These are phyloP conservation scores for Fregetta grallaria DNA, from an alignment of 2,113 vertebrate species.

Conservation along the genomic window DNA sequence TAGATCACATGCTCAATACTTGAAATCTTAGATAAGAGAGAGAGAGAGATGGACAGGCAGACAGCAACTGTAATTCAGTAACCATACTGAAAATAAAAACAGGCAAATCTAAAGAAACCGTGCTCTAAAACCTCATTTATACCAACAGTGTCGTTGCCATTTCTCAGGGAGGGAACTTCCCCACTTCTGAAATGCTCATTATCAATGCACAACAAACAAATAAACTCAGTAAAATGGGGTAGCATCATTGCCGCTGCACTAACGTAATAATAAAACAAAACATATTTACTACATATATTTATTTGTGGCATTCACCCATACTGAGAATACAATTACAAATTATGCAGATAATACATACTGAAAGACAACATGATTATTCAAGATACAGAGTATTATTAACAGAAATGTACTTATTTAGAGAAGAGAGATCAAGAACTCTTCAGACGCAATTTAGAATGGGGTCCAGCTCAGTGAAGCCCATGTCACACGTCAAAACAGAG, in stretches of 20 bases:
- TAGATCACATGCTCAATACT: not conserved
- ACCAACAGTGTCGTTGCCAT: not conserved
- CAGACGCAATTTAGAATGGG: not conserved
- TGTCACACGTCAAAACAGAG: not conserved
- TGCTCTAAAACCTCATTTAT: not conserved
- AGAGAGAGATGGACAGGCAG: not conserved
- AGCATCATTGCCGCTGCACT: not conserved
- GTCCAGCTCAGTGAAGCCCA: not conserved
- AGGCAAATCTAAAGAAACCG: not conserved
- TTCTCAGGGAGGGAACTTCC: not conserved
- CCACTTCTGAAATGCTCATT: not conserved
- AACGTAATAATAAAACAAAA: not conserved
- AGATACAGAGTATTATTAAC: not conserved
- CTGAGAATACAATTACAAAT: slow-evolving; percentile 49
- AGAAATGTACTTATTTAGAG: slow-evolving; percentile 30
- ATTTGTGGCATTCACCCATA: slow-evolving; percentile 56
- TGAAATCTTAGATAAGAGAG: not conserved
- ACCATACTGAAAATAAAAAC: not conserved
- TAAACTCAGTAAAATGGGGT: not conserved
- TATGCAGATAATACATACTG: slow-evolving; percentile 6
- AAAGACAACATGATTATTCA: slow-evolving; percentile 1
- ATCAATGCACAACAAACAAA: not conserved
- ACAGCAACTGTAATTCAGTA: not conserved
- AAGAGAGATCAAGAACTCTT: slow-evolving; percentile 19
- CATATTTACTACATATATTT: slow-evolving; percentile 54